A percentile compares a stretch with the other conserved stretches of the same genome.
Evolutionary conservation across 1,140 invertebrate species (phyloP).

Genomic region (Mycetomoellerius zeteki): DNA sequence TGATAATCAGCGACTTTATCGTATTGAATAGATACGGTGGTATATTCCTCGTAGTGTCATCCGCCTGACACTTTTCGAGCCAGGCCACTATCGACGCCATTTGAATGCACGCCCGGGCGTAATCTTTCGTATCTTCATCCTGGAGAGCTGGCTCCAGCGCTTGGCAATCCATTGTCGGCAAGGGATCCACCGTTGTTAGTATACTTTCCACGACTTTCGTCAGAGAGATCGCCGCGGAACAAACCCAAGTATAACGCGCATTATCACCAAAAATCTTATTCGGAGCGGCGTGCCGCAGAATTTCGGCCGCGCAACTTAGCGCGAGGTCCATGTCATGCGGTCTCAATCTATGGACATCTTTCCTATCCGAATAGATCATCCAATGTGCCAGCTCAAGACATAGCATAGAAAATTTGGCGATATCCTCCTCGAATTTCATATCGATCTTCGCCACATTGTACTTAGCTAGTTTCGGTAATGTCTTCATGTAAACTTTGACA

Average conservation of each 20-base stretch:
- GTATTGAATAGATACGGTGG: slow-evolving; percentile 84
- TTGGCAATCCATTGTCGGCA: slow-evolving; percentile 77
- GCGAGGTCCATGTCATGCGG: slow-evolving; percentile 79
- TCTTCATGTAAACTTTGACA: slow-evolving; percentile 86
- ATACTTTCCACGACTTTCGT: slow-evolving; percentile 77
- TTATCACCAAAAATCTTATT: slow-evolving; percentile 81
- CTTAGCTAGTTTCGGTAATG: slow-evolving; percentile 78
- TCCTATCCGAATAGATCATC: slow-evolving; percentile 77
- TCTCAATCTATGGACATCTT: slow-evolving; percentile 61
- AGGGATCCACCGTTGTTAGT: slow-evolving; percentile 76
- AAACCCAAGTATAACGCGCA: slow-evolving; percentile 84
- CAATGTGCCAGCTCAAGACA: slow-evolving; percentile 88
- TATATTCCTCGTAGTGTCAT: slow-evolving; percentile 80
- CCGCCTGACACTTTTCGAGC: slow-evolving; percentile 82
- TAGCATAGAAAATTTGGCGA: slow-evolving; percentile 89
- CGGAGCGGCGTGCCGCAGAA: slow-evolving; percentile 83
- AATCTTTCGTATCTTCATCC: slow-evolving; percentile 80
- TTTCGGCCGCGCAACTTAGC: slow-evolving; percentile 84
- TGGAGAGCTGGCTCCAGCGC: slow-evolving; percentile 81
- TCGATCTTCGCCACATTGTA: slow-evolving; percentile 86
- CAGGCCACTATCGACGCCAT: slow-evolving; percentile 87
- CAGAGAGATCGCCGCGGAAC: slow-evolving; percentile 84
- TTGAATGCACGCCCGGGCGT: slow-evolving; percentile 85
- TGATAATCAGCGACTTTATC: slow-evolving; percentile 86
- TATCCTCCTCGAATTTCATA: slow-evolving; percentile 84